phyloP scores from a whole-genome alignment of 2,113 vertebrate genomes.

The Thryonomys swinderianus region DNA sequence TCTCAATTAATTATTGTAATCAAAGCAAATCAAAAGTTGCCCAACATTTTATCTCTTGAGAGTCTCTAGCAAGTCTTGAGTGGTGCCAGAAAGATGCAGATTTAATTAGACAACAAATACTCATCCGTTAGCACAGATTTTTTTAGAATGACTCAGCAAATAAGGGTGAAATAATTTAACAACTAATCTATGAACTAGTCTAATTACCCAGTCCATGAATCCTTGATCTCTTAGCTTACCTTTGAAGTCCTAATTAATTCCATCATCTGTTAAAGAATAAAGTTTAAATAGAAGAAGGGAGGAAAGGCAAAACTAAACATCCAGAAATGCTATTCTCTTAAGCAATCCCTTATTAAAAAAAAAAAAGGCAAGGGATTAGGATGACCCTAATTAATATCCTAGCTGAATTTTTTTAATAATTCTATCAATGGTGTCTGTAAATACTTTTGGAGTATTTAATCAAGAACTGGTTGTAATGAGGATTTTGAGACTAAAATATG shows the following conservation, averaged over 20 bases:
- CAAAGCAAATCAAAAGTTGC: not conserved
- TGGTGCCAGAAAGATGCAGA: not conserved
- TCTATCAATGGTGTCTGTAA: not conserved
- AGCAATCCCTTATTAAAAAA: not conserved
- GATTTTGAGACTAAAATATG: conserved; percentile 18
- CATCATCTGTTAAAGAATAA: not conserved
- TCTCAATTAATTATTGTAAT: not conserved
- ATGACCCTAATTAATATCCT: conserved; percentile 1
- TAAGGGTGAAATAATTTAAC: conserved; percentile 8
- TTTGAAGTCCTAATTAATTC: not conserved
- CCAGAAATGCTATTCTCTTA: not conserved
- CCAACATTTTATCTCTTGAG: not conserved
- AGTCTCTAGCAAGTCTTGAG: not conserved
- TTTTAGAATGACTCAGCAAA: not conserved
- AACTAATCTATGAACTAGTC: not conserved
- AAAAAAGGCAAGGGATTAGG: not conserved
- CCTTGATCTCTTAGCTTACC: not conserved
- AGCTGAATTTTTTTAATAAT: not conserved
- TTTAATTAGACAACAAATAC: not conserved
- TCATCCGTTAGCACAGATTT: not conserved
- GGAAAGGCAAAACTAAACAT: conserved; percentile 10
- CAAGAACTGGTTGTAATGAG: not conserved
- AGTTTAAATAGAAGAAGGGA: conserved; percentile 30
- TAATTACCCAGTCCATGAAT: not conserved
- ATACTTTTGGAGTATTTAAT: not conserved